Evolutionary conservation across 2,888 invertebrate species (phyloP).

Genomic region (Athalia rosae): DNA sequence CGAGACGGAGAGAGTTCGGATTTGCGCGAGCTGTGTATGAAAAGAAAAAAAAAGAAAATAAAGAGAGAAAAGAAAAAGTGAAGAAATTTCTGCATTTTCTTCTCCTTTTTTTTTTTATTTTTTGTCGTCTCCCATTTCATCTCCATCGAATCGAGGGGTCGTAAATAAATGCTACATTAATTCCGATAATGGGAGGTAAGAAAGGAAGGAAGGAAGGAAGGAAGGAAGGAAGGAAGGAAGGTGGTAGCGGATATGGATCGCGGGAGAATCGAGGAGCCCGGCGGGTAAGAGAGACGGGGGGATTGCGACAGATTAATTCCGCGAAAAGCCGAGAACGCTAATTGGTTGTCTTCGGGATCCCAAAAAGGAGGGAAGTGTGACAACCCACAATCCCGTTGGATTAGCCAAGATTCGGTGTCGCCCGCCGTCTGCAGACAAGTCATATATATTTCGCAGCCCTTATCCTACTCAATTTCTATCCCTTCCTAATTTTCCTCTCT

Average conservation of each 20-base stretch:
- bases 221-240: too few species aligned
- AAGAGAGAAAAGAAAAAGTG: too few species aligned
- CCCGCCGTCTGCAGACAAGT: slow-evolving; percentile 12
- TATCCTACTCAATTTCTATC: background rate
- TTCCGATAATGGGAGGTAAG: slow-evolving; percentile 13
- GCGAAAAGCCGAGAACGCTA: slow-evolving; percentile 18
- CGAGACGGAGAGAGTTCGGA: background rate
- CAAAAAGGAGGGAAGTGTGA: slow-evolving; percentile 2
- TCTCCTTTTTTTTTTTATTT: too few species aligned
- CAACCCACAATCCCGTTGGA: slow-evolving; percentile 22
- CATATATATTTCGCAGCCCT: background rate
- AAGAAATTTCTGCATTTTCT: too few species aligned
- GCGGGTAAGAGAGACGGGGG: background rate
- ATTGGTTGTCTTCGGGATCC: slow-evolving; percentile 13
- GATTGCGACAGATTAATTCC: slow-evolving; percentile 23
- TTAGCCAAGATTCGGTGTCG: background rate
- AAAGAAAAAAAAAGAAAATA: too few species aligned
- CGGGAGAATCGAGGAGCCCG: background rate
- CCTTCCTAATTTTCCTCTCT: background rate
- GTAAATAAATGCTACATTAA: too few species aligned
- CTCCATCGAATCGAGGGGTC: too few species aligned
- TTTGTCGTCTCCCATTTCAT: too few species aligned
- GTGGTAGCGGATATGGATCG: too few species aligned
- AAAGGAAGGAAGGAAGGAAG: background rate
- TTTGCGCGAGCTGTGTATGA: too few species aligned